These are phyloP conservation scores for Hippocampus comes DNA, from an alignment of 2,113 vertebrate species.

Conservation along the genomic window DNA sequence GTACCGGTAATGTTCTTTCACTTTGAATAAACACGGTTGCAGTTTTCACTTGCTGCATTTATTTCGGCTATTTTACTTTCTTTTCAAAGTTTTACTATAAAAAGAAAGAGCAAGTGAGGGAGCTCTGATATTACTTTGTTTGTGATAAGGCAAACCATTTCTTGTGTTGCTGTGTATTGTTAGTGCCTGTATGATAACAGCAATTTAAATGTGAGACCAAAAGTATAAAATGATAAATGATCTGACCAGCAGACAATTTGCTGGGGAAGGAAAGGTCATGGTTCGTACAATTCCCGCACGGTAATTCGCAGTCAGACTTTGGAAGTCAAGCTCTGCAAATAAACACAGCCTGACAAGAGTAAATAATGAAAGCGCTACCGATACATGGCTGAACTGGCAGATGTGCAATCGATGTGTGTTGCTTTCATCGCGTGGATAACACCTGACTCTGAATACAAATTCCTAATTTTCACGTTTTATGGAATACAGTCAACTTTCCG, in stretches of 20 bases:
- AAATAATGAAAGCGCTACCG: neutral
- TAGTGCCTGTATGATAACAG: neutral
- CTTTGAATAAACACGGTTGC: neutral
- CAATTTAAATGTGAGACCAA: neutral
- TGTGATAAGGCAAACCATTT: neutral
- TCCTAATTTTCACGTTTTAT: too few relatives aligned
- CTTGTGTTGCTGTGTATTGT: neutral
- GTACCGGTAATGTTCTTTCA: neutral
- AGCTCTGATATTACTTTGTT: neutral
- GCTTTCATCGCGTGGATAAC: neutral
- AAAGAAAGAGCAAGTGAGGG: neutral
- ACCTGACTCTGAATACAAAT: too few relatives aligned
- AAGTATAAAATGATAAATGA: constrained; percentile 5
- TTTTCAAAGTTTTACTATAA: neutral
- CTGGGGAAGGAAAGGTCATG: neutral
- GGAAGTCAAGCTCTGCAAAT: neutral
- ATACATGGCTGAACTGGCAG: neutral
- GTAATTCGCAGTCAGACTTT: neutral
- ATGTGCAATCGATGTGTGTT: neutral
- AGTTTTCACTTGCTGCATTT: neutral
- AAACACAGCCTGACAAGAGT: neutral
- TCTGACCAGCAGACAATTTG: neutral
- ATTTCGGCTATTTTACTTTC: neutral
- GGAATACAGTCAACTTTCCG: too few relatives aligned
- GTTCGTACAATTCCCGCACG: neutral